These are phyloP conservation scores for Coluber constrictor DNA, from an alignment of 2,797 vertebrate species.

Conservation along the genomic window DNA sequence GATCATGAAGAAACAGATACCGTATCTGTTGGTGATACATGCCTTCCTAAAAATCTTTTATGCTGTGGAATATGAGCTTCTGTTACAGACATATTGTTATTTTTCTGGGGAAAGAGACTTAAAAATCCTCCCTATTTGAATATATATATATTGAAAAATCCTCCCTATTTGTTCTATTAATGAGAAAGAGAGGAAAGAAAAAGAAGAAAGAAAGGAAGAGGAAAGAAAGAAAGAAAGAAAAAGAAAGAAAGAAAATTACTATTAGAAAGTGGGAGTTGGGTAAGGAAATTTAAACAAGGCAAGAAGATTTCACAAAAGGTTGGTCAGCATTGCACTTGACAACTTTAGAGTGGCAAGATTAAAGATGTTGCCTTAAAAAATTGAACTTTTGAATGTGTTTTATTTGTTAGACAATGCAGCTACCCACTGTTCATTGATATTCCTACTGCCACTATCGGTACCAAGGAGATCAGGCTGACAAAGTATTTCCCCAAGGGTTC, in stretches of 20 bases:
- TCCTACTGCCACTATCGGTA: neutral
- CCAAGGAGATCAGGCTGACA: neutral
- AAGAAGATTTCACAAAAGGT: neutral
- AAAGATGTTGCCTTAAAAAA: constrained; percentile 9
- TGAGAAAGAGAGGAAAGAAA: neutral
- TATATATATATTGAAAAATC: neutral
- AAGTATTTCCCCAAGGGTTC: neutral
- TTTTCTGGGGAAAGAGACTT: neutral
- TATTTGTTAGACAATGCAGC: neutral
- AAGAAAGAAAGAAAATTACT: neutral
- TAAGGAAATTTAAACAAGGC: neutral
- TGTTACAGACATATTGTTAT: neutral
- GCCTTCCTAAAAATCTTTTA: constrained; percentile 19
- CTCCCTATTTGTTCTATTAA: neutral
- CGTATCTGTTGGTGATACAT: neutral
- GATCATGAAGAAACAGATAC: constrained; percentile 16
- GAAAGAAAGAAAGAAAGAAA: neutral
- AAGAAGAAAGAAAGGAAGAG: neutral
- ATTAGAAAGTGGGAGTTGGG: neutral
- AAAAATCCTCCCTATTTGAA: neutral
- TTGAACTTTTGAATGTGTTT: neutral
- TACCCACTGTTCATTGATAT: neutral
- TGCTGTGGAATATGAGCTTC: accelerated
- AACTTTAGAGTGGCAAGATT: constrained; percentile 3
- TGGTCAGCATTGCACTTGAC: neutral